Conservation (phyloP, 2,113 vertebrate species). For the Ondatra zibethicus region DNA sequence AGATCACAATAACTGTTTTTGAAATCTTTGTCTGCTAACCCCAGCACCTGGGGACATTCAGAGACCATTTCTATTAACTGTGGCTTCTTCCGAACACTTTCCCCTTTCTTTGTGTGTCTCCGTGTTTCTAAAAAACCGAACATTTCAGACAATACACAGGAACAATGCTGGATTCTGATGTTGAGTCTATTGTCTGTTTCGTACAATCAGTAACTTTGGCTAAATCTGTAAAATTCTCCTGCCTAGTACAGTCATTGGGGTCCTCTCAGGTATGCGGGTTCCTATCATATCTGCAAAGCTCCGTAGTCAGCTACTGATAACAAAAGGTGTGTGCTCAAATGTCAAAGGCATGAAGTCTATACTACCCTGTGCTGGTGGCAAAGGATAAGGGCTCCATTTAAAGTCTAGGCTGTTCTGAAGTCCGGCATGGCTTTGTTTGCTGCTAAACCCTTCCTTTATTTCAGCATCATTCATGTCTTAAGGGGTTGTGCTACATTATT, state of each 20-base stretch:
- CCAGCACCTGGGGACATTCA: neutral
- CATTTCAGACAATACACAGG: neutral
- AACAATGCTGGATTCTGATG: neutral
- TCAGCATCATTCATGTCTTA: neutral
- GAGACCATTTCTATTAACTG: neutral
- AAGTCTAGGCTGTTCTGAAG: neutral
- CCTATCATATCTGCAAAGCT: neutral
- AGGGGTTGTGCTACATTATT: too few species aligned
- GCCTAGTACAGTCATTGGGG: neutral
- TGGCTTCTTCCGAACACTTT: neutral
- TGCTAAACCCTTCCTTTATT: neutral
- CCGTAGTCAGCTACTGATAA: neutral
- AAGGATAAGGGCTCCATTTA: neutral
- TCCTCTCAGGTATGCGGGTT: neutral
- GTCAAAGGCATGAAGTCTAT: neutral
- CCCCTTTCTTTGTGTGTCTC: neutral
- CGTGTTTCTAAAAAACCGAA: neutral
- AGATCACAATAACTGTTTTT: neutral
- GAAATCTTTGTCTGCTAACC: neutral
- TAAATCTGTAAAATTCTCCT: neutral
- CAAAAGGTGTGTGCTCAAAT: neutral
- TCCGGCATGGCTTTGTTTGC: neutral
- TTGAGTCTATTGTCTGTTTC: neutral
- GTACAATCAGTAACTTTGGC: neutral
- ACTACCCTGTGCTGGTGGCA: neutral